Base-by-base conservation (phyloP, 2,888 invertebrate species). In the Spodoptera exigua region DNA sequence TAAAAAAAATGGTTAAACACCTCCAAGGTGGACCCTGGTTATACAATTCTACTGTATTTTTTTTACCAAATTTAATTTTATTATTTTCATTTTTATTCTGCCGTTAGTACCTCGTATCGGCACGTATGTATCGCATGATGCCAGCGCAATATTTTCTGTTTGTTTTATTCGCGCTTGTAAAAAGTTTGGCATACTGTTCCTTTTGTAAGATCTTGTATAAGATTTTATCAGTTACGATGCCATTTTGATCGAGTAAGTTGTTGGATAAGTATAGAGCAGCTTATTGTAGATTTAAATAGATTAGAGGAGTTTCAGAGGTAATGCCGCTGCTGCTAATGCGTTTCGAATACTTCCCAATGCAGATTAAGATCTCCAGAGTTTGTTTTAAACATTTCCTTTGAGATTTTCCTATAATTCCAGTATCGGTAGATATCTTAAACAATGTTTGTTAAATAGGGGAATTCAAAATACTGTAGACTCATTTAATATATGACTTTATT, bases 141-240 rank as follows among this genome's bases (percentile, higher is more conserved):
- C 27, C 11, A 40, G 46, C 2, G 45, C 36, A 60, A 72, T 72
- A 60, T 72, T 69, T 69, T 49, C 61, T 66, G 55, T 61, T 61
- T 51, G 61, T 67, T 72, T 70, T 70, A 67, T 54, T 66, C 51
- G 54, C 40, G 27, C 34, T 14, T 5, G 43, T 14, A 16, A 35
- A 40, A 71, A 56, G 36, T 66, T 71, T 18, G 14, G 17, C 10
- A 14, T 34, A 16, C 48, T 47, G 49, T 27, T 60, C 46, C 34
- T 40, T 17, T 45, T 27, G 27, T 27, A 27, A 3, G 4, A 27
- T 5, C 27, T 65, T 55, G n/a, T 44, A 35, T 52, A 37, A 27
- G 60, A 52, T 48, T 55, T 55, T 54, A 65, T 43, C 65, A 36
- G 34, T 49, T 36, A 18, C 48, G n/a, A 57, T 57, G 34, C 41